These are phyloP conservation scores for Caranx ignobilis DNA, from an alignment of 2,113 vertebrate species.

Conservation along the genomic window DNA sequence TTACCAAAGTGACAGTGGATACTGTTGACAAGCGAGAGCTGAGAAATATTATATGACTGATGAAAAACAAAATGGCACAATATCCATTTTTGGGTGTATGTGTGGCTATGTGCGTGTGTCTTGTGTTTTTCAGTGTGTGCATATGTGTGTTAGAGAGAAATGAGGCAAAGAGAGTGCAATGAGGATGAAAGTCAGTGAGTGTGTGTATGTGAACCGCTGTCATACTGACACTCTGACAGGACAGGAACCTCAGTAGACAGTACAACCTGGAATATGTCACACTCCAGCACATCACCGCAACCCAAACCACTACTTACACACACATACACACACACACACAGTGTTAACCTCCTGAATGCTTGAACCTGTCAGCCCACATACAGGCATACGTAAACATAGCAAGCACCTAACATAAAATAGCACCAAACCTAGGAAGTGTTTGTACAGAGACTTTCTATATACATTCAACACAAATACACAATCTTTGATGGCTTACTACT, in stretches of 20 bases:
- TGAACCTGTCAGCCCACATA: not conserved
- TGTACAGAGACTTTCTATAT: not conserved
- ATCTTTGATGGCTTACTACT: not conserved
- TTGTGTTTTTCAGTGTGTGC: not conserved
- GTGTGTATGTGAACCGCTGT: not conserved
- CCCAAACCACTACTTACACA: conserved; percentile 11
- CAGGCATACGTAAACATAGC: not conserved
- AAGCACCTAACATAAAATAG: not conserved
- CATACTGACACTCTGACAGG: conserved; percentile 30
- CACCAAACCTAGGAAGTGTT: not conserved
- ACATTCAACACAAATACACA: not conserved
- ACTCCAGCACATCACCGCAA: conserved; percentile 5
- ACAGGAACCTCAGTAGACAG: conserved; percentile 26
- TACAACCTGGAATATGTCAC: conserved; percentile 39
- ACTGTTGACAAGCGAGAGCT: not conserved
- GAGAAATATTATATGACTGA: conserved; percentile 7
- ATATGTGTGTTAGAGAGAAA: conserved; percentile 17
- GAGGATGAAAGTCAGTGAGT: not conserved
- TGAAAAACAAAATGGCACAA: conserved; percentile 6
- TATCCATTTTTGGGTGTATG: not conserved
- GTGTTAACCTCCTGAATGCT: not conserved
- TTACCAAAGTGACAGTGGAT: not conserved
- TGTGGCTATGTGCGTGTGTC: not conserved
- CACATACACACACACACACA: not conserved
- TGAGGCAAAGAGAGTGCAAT: conserved; percentile 14